Conservation (phyloP, 1,140 invertebrate genomes). For the Akabosia matsudoensis region DNA sequence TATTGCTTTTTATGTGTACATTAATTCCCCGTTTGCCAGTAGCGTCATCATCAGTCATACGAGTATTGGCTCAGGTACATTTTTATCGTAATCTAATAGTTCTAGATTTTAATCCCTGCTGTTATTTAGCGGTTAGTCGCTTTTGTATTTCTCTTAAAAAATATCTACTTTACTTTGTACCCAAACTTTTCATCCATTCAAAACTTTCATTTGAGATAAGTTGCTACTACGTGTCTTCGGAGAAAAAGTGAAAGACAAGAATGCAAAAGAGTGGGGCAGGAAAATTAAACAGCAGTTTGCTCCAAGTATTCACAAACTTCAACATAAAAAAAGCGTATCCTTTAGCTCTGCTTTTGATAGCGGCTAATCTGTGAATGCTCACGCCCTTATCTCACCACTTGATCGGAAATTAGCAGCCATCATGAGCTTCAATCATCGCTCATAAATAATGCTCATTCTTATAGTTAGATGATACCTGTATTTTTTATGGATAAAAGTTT, state of each 20-base stretch:
- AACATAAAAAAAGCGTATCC: background rate
- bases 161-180: background rate
- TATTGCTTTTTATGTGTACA: background rate
- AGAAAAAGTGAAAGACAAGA: too few species aligned
- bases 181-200: background rate
- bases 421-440: background rate
- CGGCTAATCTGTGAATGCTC: background rate
- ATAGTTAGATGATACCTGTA: background rate
- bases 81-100: constrained; percentile 1
- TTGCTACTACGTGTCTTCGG: too few species aligned
- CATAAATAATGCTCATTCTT: background rate
- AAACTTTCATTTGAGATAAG: background rate
- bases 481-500: too few species aligned
- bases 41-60: background rate
- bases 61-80: constrained; percentile 6
- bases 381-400: constrained; percentile 23
- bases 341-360: background rate
- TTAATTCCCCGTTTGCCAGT: background rate
- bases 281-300: background rate
- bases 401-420: constrained; percentile 14
- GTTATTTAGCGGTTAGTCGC: background rate
- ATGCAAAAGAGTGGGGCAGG: too few species aligned
- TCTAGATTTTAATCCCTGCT: background rate
- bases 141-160: too few species aligned
- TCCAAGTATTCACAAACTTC: background rate